Evolutionary conservation across 2,113 vertebrate genomes (phyloP), one percentile per base, ranked within the genome.

Genomic region (Nothocercus nigrocapillus): DNA sequence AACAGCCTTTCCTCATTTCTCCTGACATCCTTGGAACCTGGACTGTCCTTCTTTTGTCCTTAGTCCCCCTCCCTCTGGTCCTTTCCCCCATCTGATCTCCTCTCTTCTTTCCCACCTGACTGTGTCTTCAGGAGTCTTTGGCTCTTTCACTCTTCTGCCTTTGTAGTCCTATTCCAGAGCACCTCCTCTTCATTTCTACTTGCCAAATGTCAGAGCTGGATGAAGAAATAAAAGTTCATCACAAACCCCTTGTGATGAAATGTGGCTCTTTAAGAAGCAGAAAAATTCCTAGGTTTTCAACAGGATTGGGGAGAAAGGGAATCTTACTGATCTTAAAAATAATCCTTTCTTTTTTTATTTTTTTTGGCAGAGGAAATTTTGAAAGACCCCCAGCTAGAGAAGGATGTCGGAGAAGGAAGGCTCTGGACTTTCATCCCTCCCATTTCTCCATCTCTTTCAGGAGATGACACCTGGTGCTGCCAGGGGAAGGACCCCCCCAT

Each of bases 91-190:
- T 49, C 49, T 24, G 49, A 22, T 58, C 54, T 56, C 27, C 53
- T 56, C 54, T 30, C 28, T 30, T 32, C 54, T 32, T 58, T 30
- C 54, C 28, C 30, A 32, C 16, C 28, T 10, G 30, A 16, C 54
- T 32, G 9, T 58, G 28, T 21, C 54, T 58, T 32, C 30, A 32
- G 15, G 28, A 30, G 54, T 56, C 54, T 56, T 56, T 9, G 54
- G 54, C 54, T 58, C 28, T 56, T 58, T 30, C 54, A 58, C 30
- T 58, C 28, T 58, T 30, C 54, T 30, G 27, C 16, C 30, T 58
- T 18, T 32, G 54, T 27, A 58, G 2, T 27, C n/a, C 13, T 32
- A 30, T 77, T 18, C 34, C 72, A 0, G 0, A 32, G 56, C 9
- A 14, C 11, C 5, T 64, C 32, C 28, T 36, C 28, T 61, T 49